These are phyloP conservation scores for Panthera tigris DNA, from an alignment of 2,113 vertebrate genomes.

Conservation along the genomic window DNA sequence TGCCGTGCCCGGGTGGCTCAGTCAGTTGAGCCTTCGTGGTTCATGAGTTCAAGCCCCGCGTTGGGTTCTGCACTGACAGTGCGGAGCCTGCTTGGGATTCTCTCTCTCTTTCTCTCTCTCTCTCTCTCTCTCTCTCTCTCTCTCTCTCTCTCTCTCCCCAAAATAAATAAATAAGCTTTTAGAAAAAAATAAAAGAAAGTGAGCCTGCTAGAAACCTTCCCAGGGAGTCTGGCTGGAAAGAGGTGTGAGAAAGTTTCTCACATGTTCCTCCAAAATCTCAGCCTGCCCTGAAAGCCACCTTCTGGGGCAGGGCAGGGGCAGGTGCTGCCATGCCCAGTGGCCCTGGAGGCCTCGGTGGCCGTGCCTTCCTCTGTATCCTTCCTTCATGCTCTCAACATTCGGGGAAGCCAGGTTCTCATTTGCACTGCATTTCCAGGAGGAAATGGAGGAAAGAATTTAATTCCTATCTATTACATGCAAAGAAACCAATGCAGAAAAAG, in stretches of 20 bases:
- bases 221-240: no score
- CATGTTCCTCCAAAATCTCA: not conserved
- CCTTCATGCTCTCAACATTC: not conserved
- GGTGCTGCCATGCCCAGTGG: rapidly evolving
- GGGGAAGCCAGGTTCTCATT: not conserved
- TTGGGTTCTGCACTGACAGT: no score
- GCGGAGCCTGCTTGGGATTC: no score
- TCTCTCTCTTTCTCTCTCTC: no score
- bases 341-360: not conserved
- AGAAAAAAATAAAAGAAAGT: no score
- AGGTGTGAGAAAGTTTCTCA: not conserved
- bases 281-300: not conserved
- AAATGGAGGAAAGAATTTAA: not conserved
- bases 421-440: rapidly evolving
- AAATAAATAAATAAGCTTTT: no score
- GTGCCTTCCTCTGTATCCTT: not conserved
- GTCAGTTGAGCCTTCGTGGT: no score
- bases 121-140: no score
- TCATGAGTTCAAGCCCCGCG: no score
- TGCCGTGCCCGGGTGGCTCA: no score
- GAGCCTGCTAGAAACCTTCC: not conserved
- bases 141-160: no score
- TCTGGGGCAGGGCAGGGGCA: not conserved
- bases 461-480: not conserved
- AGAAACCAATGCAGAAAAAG: not conserved